Conservation (phyloP, 2,888 invertebrate genomes). For the Dione juno region DNA sequence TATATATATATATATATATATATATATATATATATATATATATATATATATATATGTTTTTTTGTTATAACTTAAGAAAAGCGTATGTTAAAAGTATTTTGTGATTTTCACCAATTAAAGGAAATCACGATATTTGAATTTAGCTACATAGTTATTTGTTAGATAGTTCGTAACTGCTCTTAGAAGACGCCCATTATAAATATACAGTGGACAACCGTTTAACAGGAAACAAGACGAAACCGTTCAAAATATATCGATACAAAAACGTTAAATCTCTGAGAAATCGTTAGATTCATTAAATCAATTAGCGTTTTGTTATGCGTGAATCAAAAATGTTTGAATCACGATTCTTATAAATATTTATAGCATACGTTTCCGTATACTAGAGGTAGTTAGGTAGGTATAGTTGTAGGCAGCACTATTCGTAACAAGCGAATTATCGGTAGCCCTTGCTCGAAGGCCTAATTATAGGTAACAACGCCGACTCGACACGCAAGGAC, state of each 20-base stretch:
- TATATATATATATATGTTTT: too few relatives aligned
- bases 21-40: too few relatives aligned
- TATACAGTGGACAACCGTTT: not conserved
- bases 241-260: not conserved
- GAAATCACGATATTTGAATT: too few relatives aligned
- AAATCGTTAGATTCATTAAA: not conserved
- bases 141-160: not conserved
- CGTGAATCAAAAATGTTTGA: slow-evolving; percentile 17
- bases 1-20: too few relatives aligned
- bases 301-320: not conserved
- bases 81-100: too few relatives aligned
- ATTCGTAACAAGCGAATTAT: slow-evolving; percentile 70
- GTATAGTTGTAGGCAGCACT: slow-evolving; percentile 43
- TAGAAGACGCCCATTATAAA: not conserved
- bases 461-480: slow-evolving; percentile 74
- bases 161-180: not conserved
- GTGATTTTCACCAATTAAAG: too few relatives aligned
- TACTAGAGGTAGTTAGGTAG: slow-evolving; percentile 23
- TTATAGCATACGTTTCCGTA: slow-evolving; percentile 25
- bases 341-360: slow-evolving; percentile 22
- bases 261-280: not conserved
- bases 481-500: slow-evolving; percentile 72
- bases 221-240: slow-evolving; percentile 1
- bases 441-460: slow-evolving; percentile 61
- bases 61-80: too few relatives aligned